Conservation (phyloP, 2,888 invertebrate genomes). For the Scaptomyza polygonia region DNA sequence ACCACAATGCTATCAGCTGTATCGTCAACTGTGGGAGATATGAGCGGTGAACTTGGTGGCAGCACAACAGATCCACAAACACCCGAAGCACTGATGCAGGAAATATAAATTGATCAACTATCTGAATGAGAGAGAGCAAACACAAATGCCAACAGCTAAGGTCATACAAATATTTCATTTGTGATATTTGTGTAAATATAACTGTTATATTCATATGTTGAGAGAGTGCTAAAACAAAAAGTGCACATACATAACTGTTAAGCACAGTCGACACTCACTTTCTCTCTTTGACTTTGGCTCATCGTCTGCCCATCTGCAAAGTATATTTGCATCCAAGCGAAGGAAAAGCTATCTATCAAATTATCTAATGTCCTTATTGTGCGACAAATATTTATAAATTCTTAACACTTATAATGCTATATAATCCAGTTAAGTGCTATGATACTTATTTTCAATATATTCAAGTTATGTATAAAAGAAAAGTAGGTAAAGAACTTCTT, state of each 20-base stretch:
- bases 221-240: neutral
- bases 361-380: constrained; percentile 13
- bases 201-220: neutral
- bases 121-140: neutral
- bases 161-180: neutral
- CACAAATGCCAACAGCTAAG: neutral
- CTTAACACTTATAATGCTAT: constrained; percentile 25
- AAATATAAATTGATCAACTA: constrained; percentile 58
- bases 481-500: constrained; percentile 37
- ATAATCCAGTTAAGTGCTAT: constrained; percentile 63
- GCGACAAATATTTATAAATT: constrained; percentile 21
- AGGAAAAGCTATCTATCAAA: constrained; percentile 11
- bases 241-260: too few relatives aligned
- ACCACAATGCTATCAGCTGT: constrained; percentile 75
- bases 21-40: constrained; percentile 63
- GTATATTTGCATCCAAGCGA: neutral
- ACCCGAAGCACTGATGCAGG: constrained; percentile 74
- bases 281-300: neutral
- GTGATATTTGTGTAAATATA: too few relatives aligned
- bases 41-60: constrained; percentile 64
- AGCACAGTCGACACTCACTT: neutral
- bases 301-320: neutral
- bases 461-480: constrained; percentile 41
- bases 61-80: constrained; percentile 81
- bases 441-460: constrained; percentile 48